Conservation (phyloP, 1,140 invertebrate genomes). For the Proctacanthus coquilletti region DNA sequence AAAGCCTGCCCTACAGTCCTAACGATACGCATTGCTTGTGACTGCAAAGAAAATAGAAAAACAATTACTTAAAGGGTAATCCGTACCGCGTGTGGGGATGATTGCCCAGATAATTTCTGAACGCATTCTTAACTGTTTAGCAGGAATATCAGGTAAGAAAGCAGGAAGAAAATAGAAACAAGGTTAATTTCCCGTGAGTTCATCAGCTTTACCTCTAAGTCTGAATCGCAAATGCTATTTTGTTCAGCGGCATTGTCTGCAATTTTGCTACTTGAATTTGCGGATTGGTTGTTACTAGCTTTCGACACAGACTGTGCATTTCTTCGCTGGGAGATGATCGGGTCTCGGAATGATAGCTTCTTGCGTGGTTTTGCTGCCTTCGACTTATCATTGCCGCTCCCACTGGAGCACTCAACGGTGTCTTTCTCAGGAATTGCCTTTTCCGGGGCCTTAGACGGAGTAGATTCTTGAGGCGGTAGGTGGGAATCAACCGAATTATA, state of each 20-base stretch:
- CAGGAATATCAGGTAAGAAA: too few relatives aligned
- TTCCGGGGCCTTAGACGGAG: background rate
- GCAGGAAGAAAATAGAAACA: too few relatives aligned
- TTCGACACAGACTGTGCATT: too few relatives aligned
- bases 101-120: too few relatives aligned
- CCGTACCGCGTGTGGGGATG: too few relatives aligned
- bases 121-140: too few relatives aligned
- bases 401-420: background rate
- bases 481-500: background rate
- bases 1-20: constrained; percentile 97
- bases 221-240: background rate
- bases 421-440: background rate
- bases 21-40: constrained; percentile 93
- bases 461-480: background rate
- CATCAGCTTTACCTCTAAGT: too few relatives aligned
- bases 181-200: too few relatives aligned
- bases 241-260: too few relatives aligned
- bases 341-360: constrained; percentile 72
- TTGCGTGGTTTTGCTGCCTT: constrained; percentile 53
- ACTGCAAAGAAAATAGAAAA: constrained; percentile 46
- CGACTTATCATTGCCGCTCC: constrained; percentile 11
- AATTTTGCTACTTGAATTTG: too few relatives aligned
- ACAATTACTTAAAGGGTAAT: too few relatives aligned
- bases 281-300: too few relatives aligned
- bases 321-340: constrained; percentile 34